phyloP scores from a whole-genome alignment of 2,888 invertebrate species.

The Petrolisthes manimaculis region DNA sequence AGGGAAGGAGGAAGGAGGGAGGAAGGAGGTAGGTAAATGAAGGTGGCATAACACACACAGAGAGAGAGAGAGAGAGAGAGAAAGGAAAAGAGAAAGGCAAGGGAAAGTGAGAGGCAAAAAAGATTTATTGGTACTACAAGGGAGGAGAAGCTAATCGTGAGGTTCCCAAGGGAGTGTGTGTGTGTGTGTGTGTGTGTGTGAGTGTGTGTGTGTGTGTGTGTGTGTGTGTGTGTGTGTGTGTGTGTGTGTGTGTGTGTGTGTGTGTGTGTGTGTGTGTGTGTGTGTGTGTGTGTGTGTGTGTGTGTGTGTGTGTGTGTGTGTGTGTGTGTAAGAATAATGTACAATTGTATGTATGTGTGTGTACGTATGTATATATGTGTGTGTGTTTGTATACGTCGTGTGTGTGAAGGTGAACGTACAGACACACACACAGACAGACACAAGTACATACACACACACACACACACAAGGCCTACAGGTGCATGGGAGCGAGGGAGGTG shows the following conservation, averaged over 20 bases:
- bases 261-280: background rate
- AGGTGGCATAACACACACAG: no score
- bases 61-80: no score
- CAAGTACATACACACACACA: slow-evolving; percentile 27
- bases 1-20: no score
- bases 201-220: no score
- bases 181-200: background rate
- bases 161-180: background rate
- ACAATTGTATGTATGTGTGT: background rate
- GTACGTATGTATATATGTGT: no score
- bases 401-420: slow-evolving; percentile 22
- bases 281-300: slow-evolving; percentile 10
- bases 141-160: background rate
- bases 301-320: background rate
- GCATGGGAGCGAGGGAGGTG: no score
- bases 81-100: background rate
- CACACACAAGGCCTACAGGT: slow-evolving; percentile 9
- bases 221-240: no score
- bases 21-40: no score
- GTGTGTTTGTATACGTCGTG: background rate
- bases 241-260: no score
- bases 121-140: background rate
- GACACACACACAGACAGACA: slow-evolving; percentile 26
- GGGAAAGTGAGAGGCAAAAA: background rate
- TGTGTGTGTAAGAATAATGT: no score